Evolutionary conservation across 2,113 vertebrate species (phyloP).

Genomic region (Mormoops blainvillei): DNA sequence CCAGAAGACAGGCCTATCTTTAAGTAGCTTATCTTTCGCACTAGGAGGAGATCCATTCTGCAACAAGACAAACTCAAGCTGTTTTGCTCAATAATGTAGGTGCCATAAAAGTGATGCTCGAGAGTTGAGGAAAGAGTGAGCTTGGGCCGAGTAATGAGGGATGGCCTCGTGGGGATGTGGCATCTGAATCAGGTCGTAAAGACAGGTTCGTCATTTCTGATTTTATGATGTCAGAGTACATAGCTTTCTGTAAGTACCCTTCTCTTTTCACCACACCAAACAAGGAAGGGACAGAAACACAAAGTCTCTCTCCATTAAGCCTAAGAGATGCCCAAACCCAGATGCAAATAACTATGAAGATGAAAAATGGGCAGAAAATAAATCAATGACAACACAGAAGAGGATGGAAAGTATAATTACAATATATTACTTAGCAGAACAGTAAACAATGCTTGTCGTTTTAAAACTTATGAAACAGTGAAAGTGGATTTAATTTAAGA

Average conservation of each 20-base stretch:
- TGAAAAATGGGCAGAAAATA: background rate
- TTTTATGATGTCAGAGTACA: background rate
- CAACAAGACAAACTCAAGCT: slow-evolving; percentile 4
- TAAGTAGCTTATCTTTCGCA: background rate
- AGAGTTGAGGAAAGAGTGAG: background rate
- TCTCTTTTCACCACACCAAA: background rate
- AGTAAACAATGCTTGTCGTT: background rate
- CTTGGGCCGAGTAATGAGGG: background rate
- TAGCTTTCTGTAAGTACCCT: background rate
- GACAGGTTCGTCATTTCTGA: background rate
- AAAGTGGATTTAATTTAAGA: background rate
- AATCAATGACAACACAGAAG: background rate
- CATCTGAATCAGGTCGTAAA: background rate
- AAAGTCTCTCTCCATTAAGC: background rate
- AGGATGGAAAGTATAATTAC: background rate
- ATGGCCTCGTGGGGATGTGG: background rate
- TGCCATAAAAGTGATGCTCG: background rate
- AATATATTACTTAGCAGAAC: background rate
- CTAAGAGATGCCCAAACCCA: background rate
- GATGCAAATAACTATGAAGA: background rate
- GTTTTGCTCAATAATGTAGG: background rate
- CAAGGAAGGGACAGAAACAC: background rate
- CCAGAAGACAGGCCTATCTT: background rate
- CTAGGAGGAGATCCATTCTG: background rate
- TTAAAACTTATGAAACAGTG: background rate